Conservation (phyloP, 2,113 vertebrate species). For the Rhea pennata region DNA sequence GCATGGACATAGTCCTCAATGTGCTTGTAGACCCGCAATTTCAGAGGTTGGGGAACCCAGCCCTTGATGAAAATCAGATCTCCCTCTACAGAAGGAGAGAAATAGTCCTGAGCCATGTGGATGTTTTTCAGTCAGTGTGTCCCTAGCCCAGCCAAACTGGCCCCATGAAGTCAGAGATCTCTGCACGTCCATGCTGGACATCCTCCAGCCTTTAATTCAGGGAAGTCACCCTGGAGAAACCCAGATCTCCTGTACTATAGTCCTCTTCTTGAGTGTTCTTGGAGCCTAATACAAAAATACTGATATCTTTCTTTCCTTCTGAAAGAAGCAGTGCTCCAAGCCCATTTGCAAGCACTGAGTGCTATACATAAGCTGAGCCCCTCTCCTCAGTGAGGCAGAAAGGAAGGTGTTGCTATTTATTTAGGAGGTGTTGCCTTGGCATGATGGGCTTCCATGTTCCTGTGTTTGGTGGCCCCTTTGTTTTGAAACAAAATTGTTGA, state of each 20-base stretch:
- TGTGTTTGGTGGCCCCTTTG: neutral
- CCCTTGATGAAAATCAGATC: too few species aligned
- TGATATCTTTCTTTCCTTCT: neutral
- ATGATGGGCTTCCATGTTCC: neutral
- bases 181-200: neutral
- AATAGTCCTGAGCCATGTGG: too few species aligned
- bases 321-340: neutral
- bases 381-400: neutral
- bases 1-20: too few species aligned
- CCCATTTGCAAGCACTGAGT: neutral
- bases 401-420: neutral
- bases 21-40: too few species aligned
- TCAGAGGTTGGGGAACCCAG: too few species aligned
- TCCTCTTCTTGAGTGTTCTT: neutral
- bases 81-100: too few species aligned
- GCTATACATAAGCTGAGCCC: neutral
- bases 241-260: neutral
- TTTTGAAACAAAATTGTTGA: neutral
- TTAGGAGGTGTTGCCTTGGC: neutral
- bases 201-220: neutral
- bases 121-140: too few species aligned
- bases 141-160: too few species aligned
- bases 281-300: neutral
- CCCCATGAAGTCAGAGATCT: neutral
- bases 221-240: neutral